Evolutionary conservation across 2,888 invertebrate genomes (phyloP).

Genomic region (Trichopoda pennipes): DNA sequence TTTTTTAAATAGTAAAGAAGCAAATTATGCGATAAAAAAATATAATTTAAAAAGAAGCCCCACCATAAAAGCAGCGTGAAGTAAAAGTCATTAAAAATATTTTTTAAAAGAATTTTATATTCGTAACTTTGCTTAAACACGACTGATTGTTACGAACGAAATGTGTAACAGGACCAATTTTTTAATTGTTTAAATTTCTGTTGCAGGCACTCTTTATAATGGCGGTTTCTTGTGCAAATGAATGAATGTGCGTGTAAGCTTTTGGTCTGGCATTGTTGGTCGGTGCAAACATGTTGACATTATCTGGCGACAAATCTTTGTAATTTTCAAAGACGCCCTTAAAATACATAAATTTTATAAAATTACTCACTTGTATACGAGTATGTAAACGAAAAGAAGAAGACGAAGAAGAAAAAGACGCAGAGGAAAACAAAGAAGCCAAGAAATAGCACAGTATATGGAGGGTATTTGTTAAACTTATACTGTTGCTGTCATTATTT

Average conservation of each 20-base stretch:
- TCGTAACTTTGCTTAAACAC: constrained; percentile 25
- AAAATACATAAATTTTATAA: constrained; percentile 64
- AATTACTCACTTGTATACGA: not conserved
- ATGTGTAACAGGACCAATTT: constrained; percentile 31
- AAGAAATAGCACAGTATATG: not conserved
- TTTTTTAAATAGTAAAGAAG: too few species aligned
- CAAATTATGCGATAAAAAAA: too few species aligned
- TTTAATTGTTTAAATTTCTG: constrained; percentile 10
- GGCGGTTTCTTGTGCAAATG: not conserved
- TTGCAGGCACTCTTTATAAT: constrained; percentile 2
- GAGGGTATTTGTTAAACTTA: constrained; percentile 21
- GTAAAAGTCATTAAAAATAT: constrained; percentile 13
- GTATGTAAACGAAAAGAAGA: too few species aligned
- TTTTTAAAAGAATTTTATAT: constrained; percentile 37
- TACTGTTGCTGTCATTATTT: not conserved
- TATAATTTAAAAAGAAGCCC: not conserved
- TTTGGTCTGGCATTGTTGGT: constrained; percentile 40
- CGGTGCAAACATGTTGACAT: constrained; percentile 67
- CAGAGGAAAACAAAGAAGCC: not conserved
- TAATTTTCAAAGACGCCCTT: constrained; percentile 68
- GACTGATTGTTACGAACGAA: not conserved
- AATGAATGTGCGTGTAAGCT: not conserved
- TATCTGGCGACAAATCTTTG: constrained; percentile 69
- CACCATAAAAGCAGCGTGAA: not conserved
- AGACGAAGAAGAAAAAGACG: not conserved